Evolutionary conservation across 1,140 invertebrate species (phyloP), one percentile per base, ranked within the genome.

Genomic region (Drosophila dunni): DNA sequence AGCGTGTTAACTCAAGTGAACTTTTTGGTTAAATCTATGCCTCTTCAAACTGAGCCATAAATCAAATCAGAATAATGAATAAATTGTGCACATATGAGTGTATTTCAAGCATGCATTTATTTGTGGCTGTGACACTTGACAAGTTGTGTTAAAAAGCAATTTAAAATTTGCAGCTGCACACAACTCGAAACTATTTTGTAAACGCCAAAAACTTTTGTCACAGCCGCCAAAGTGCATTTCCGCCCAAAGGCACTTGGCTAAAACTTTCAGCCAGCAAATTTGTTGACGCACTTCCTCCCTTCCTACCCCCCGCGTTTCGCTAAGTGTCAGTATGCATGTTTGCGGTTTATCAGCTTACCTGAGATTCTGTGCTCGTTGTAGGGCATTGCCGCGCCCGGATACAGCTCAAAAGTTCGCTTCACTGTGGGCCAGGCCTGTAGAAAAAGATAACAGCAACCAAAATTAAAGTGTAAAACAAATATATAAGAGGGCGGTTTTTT

Each of bases 371-470:
- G 88, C 73, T 90, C 75, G 65, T 81, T 71, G 75, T 83, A 79
- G 15, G 88, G 79, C 77, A 79, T 75, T 24, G 75, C 77, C 7
- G 79, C 68, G 58, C 33, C 75, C 24, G 90, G 90, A 46, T 77
- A 91, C 6, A 92, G 64, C 58, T 92, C 91, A 75, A 91, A 92
- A 34, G 91, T 75, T 17, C 85, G 83, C 72, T 92, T 92, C 20
- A 92, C 84, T 65, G 75, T 81, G 57, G 91, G 88, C 91, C 91
- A 92, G 42, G 91, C 88, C 91, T 92, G 79, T 42, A 76, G 42
- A 8, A 11, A 24, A 33, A 61, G 24, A 57, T 53, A 29, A 29
- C 24, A 24, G 7, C 9, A 36, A 40, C n/a, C n/a, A 36, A 67
- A 50, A 54, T 54, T 78, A 40, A 50, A 54, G 60, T 78, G 51